Evolutionary conservation across 1,140 invertebrate genomes (phyloP).

Genomic region (Globodera ellingtonae): DNA sequence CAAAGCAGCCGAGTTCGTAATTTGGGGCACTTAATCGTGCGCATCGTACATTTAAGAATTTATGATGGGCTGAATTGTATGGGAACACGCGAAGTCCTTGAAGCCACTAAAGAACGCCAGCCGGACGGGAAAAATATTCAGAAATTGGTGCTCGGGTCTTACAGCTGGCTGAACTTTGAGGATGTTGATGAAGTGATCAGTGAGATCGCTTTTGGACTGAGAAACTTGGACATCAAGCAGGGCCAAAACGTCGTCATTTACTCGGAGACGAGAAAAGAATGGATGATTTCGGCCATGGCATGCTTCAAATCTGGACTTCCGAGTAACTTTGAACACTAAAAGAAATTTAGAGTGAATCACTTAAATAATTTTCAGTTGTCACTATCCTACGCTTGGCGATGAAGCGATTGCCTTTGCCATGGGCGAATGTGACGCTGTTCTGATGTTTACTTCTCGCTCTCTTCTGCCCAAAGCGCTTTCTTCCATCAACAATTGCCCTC

Average conservation of each 20-base stretch:
- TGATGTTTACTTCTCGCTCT: conserved; percentile 60
- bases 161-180: conserved; percentile 81
- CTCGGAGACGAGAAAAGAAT: conserved; percentile 93
- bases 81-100: conserved; percentile 85
- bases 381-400: conserved; percentile 96
- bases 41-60: conserved; percentile 71
- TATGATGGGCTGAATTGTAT: conserved; percentile 78
- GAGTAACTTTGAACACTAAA: conserved; percentile 68
- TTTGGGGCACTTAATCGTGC: neutral
- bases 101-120: conserved; percentile 89
- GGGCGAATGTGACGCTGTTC: conserved; percentile 87
- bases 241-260: conserved; percentile 84
- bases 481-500: conserved; percentile 44
- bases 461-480: conserved; percentile 55
- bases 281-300: conserved; percentile 90
- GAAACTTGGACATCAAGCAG: conserved; percentile 69
- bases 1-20: conserved; percentile 61
- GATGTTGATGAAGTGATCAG: conserved; percentile 73
- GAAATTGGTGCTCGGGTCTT: conserved; percentile 86
- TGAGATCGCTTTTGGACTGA: conserved; percentile 72
- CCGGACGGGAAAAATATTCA: conserved; percentile 92
- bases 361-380: conserved; percentile 73
- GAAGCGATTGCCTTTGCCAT: conserved; percentile 92
- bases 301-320: conserved; percentile 89
- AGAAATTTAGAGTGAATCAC: neutral